Conservation (phyloP, 1,140 invertebrate genomes). For the Eriocheir sinensis region DNA sequence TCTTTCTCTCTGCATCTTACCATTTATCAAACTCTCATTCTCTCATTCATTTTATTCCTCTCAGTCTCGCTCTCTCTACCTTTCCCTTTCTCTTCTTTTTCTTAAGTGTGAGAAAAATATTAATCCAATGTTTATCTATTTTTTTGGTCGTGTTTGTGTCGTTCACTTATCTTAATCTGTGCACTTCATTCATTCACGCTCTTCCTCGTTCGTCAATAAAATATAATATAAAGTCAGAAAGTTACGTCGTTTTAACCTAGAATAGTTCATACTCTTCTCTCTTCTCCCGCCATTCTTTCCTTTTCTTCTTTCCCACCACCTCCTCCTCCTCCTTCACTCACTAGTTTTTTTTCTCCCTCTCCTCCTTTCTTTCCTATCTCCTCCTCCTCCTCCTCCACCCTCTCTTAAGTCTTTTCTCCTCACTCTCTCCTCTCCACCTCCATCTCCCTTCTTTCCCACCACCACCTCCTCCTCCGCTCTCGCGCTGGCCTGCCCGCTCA, state of each 20-base stretch:
- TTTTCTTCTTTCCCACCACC: not conserved
- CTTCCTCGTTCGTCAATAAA: conserved; percentile 19
- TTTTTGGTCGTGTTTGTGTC: not conserved
- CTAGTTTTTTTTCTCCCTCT: not conserved
- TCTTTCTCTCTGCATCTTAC: not conserved
- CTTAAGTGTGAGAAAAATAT: not conserved
- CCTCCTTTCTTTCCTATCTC: not conserved
- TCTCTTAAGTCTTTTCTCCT: not conserved
- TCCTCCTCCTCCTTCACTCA: too few relatives aligned
- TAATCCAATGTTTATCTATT: not conserved
- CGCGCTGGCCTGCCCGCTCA: conserved; percentile 84
- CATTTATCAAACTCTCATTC: not conserved
- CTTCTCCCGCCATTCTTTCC: not conserved
- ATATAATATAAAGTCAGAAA: conserved; percentile 10
- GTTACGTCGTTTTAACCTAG: not conserved
- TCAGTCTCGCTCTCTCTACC: not conserved
- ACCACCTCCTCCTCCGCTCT: not conserved
- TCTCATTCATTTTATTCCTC: not conserved
- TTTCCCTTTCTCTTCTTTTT: not conserved
- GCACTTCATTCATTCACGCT: not conserved
- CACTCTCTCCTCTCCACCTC: not conserved
- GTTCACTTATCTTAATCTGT: not conserved
- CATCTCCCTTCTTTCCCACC: not conserved
- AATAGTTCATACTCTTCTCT: too few relatives aligned
- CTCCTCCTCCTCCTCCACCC: not conserved